Base-by-base conservation (phyloP, 2,888 invertebrate species). In the Lysandra bellargus region DNA sequence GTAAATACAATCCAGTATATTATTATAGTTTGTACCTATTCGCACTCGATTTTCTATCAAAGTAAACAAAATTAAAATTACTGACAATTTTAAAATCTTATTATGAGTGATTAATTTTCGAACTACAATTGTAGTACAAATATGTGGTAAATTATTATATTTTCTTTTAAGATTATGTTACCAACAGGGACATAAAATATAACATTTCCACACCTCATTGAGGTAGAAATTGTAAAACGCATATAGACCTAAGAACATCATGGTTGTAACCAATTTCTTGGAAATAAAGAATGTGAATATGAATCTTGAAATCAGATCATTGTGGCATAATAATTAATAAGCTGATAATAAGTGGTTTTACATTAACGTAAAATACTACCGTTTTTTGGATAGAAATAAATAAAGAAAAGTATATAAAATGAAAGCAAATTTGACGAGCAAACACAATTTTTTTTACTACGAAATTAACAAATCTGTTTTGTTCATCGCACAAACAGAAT, bases 391-490 rank as follows among this genome's bases (percentile, higher is more conserved):
- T 33, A 37, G 37, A 69, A 37, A 69, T 30, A 23, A 61, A n/a
- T 23, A 61, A 23, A 61, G 7, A 64, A 64, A 30, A 30, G 4
- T 64, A 4, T 64, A 12, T 64, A 12, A 64, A 64, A 23, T 64
- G 64, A 64, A 64, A 64, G 30, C 30, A 64, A 69, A 69, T 69
- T 5, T 37, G 33, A 69, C 33, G 33, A 69, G 33, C 79, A 79
- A 79, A 44, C 30, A 60, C 69, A 33, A 33, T 30, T 69, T 61
- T 69, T 69, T 33, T 69, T 33, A 69, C 33, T 69, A 69, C 37
- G 14, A 33, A 76, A 57, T 76, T 76, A 76, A 76, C 76, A 76
- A 76, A 76, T 76, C 76, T 57, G 76, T 76, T 57, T 76, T 33
- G 30, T 76, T 76, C 14, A 53, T 33, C 33, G 53, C 53, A 75